Evolutionary conservation across 2,113 vertebrate species (phyloP).

Genomic region (Silurus glanis): DNA sequence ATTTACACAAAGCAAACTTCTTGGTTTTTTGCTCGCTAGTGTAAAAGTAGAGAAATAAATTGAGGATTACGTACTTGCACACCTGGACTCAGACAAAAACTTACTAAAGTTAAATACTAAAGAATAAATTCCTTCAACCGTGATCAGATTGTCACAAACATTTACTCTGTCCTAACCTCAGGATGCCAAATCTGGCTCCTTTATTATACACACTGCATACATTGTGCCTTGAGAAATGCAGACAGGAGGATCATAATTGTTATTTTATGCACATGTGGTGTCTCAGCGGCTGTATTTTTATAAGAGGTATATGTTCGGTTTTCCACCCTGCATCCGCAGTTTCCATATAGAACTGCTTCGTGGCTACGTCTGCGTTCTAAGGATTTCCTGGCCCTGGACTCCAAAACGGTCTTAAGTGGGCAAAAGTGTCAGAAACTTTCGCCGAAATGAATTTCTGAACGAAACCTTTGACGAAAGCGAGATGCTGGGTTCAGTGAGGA

Average conservation of each 20-base stretch:
- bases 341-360: conserved; percentile 36
- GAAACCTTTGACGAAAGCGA: conserved; percentile 23
- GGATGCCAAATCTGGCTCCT: not conserved
- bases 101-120: not conserved
- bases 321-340: conserved; percentile 12
- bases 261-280: conserved; percentile 21
- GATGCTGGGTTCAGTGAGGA: not conserved
- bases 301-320: conserved; percentile 9
- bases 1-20: not conserved
- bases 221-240: not conserved
- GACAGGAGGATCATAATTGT: conserved; percentile 3
- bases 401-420: not conserved
- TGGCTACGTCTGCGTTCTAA: conserved; percentile 13
- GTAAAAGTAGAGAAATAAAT: not conserved
- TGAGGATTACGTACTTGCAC: not conserved
- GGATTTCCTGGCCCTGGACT: conserved; percentile 20
- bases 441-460: conserved; percentile 42
- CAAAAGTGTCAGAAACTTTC: conserved; percentile 1
- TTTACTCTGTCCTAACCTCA: not conserved
- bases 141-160: not conserved
- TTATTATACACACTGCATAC: conserved; percentile 5
- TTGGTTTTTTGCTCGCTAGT: not conserved
- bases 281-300: conserved; percentile 8
- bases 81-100: not conserved
- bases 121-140: too few relatives aligned